Evolutionary conservation across 1,140 invertebrate species (phyloP), one percentile per base, ranked within the genome.

Genomic region (Drosophila busckii): DNA sequence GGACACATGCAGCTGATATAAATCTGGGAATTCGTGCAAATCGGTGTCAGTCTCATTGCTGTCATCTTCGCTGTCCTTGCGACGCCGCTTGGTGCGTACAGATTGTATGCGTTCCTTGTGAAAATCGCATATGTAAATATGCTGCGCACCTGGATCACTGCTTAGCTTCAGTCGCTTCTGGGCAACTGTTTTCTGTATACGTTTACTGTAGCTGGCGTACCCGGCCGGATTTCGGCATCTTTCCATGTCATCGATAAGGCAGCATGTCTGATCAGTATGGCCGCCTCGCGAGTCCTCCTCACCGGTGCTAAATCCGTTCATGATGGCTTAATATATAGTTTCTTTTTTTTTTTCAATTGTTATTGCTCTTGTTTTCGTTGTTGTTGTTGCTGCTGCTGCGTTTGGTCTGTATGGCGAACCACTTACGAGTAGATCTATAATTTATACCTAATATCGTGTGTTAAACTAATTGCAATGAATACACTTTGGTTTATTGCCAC

Each of bases 71-170:
- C 95, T 97, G 83, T 98, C 96, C 86, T 95, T 95, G 53, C 95
- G 92, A 53, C 95, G 90, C 32, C 95, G 92, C 66, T 97, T 94
- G 2, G 93, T 94, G 61, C 97, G 91, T 7, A 96, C 95, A 87
- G 93, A 95, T 87, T 98, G 97, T 69, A 98, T 98, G 64, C 97
- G 93, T 85, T 93, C 93, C 89, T 99, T 98, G 87, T 98, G 97
- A 84, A 94, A 93, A 86, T 99, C 97, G 90, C 97, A 98, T 71
- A 99, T 99, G 87, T 98, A 98, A 83, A 95, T 97, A 82, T 98
- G 97, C 67, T 93, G 91, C 23, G 95, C 95, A 87, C 92, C 91
- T 70, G 91, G 91, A 89, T 98, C 97, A 56, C 96, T 92, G 86
- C 93, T 94, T 7, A 98, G 91, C 86, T 96, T 96, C 1, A 98